phyloP scores from a whole-genome alignment of 1,140 invertebrate species.

The Schlechtendalia chinensis region DNA sequence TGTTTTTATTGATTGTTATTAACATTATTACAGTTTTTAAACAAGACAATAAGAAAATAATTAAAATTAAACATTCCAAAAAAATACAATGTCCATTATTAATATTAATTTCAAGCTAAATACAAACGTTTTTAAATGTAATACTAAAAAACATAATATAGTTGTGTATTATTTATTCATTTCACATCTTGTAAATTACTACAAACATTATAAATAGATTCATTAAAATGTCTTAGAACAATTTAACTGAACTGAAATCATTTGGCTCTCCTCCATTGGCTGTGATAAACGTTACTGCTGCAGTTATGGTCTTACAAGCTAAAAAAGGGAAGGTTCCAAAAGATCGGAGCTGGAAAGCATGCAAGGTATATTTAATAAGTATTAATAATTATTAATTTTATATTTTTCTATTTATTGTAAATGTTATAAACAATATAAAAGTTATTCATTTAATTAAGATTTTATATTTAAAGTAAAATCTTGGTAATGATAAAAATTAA shows the following conservation, averaged over 20 bases:
- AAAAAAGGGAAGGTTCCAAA: slow-evolving; percentile 86
- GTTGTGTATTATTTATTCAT: neutral
- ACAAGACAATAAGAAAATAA: neutral
- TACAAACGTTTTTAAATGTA: no score
- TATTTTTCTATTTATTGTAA: no score
- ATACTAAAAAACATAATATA: neutral
- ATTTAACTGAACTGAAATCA: slow-evolving; percentile 91
- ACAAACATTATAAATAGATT: neutral
- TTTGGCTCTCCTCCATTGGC: slow-evolving; percentile 81
- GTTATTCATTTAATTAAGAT: neutral
- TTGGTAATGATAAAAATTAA: neutral
- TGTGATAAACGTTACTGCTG: slow-evolving; percentile 80
- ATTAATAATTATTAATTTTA: neutral
- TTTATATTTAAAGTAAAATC: neutral
- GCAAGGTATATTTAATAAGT: slow-evolving; percentile 62
- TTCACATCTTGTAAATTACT: no score
- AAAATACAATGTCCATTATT: neutral
- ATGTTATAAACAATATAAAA: no score
- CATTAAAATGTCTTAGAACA: slow-evolving; percentile 60
- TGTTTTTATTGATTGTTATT: no score
- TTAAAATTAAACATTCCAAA: neutral
- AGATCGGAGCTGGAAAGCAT: slow-evolving; percentile 90
- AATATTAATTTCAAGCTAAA: no score
- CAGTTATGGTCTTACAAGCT: slow-evolving; percentile 79
- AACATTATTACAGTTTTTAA: neutral